Conservation (phyloP, 2,888 invertebrate species). For the Cenopis cana region DNA sequence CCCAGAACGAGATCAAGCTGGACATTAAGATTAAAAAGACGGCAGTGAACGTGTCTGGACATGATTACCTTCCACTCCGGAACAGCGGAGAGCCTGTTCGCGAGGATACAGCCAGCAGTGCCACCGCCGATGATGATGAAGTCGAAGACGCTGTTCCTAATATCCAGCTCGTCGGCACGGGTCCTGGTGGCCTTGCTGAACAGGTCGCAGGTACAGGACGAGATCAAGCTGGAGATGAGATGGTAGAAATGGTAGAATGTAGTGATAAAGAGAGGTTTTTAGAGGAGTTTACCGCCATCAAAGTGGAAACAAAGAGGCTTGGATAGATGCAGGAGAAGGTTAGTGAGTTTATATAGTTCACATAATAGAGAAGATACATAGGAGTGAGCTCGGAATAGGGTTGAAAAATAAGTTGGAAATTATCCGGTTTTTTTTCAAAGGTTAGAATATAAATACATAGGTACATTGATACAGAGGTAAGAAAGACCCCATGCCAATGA, state of each 20-base stretch:
- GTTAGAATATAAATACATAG: too few relatives aligned
- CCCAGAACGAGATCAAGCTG: too few relatives aligned
- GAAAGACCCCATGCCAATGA: too few relatives aligned
- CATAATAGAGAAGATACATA: too few relatives aligned
- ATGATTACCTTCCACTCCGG: constrained; percentile 75
- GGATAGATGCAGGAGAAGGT: neutral
- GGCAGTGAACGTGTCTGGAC: neutral
- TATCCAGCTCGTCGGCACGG: constrained; percentile 69
- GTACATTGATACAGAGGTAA: too few relatives aligned
- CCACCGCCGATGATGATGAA: constrained; percentile 81
- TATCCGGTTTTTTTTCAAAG: too few relatives aligned
- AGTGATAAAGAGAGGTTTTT: too few relatives aligned
- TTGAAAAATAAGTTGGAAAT: too few relatives aligned
- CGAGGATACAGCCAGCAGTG: constrained; percentile 77
- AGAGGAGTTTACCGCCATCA: too few relatives aligned
- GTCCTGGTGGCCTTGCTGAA: constrained; percentile 74
- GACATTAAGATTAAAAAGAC: neutral
- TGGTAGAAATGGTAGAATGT: neutral
- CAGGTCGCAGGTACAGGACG: constrained; percentile 60
- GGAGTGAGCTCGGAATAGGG: too few relatives aligned
- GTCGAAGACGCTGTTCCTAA: constrained; percentile 77
- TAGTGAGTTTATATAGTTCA: neutral
- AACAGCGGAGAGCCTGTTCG: constrained; percentile 75
- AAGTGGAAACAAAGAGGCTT: neutral
- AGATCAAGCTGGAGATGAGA: constrained; percentile 30